Evolutionary conservation across 2,888 invertebrate species (phyloP).

Genomic region (Phytoseiulus persimilis): DNA sequence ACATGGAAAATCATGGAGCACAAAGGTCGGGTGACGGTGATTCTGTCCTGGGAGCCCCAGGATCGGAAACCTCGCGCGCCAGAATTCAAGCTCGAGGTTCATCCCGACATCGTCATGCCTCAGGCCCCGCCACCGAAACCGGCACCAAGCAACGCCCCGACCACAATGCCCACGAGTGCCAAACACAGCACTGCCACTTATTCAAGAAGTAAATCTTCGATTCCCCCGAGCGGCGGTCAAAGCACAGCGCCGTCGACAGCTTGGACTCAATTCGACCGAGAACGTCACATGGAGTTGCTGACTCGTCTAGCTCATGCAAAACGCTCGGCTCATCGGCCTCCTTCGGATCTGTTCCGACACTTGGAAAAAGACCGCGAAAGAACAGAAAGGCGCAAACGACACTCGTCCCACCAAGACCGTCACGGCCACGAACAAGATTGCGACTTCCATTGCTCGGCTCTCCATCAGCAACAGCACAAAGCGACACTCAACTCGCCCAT

Average conservation of each 20-base stretch:
- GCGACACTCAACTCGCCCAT: slow-evolving; percentile 86
- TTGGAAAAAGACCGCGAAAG: background rate
- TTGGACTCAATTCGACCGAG: background rate
- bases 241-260: slow-evolving; percentile 20
- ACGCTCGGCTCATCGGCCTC: background rate
- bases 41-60: slow-evolving; percentile 79
- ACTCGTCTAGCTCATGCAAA: background rate
- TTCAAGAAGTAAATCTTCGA: slow-evolving; percentile 40
- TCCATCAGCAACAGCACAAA: slow-evolving; percentile 64
- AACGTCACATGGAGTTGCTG: background rate
- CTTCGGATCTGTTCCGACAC: background rate
- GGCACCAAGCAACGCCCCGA: slow-evolving; percentile 10
- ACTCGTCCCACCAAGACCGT: background rate
- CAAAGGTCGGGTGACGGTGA: slow-evolving; percentile 91
- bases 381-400: background rate
- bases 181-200: slow-evolving; percentile 42
- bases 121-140: slow-evolving; percentile 39
- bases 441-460: slow-evolving; percentile 88
- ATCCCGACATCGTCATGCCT: slow-evolving; percentile 12
- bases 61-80: slow-evolving; percentile 44
- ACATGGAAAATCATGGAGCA: slow-evolving; percentile 98
- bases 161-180: slow-evolving; percentile 20
- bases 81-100: slow-evolving; percentile 40
- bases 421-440: slow-evolving; percentile 55
- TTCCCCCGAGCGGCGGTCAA: slow-evolving; percentile 40